These are phyloP conservation scores for Chrysomela aeneicollis DNA, from an alignment of 2,888 invertebrate genomes.

Conservation along the genomic window DNA sequence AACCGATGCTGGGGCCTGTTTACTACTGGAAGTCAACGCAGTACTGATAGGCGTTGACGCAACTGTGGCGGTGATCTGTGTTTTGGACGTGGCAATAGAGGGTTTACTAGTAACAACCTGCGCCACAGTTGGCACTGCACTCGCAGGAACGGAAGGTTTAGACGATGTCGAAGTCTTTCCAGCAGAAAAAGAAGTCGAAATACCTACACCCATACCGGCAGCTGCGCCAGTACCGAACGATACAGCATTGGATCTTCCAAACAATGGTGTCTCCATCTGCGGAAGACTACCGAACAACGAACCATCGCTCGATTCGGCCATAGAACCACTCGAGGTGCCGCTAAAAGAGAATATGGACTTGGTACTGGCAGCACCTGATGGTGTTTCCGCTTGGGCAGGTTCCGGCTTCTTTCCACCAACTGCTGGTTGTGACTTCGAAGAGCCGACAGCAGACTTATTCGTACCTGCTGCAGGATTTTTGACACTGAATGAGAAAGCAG, in stretches of 20 bases:
- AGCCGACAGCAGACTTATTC: neutral
- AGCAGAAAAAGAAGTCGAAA: too few relatives aligned
- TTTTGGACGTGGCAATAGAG: neutral
- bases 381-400: neutral
- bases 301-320: neutral
- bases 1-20: neutral
- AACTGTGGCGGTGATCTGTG: neutral
- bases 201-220: too few relatives aligned
- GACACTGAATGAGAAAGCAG: slow-evolving; percentile 19
- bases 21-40: neutral
- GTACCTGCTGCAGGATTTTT: slow-evolving; percentile 4
- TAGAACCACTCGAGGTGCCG: slow-evolving; percentile 16
- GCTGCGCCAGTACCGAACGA: neutral
- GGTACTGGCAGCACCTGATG: slow-evolving; percentile 30
- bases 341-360: slow-evolving; percentile 40
- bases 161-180: too few relatives aligned
- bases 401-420: slow-evolving; percentile 11
- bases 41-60: neutral
- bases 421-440: slow-evolving; percentile 8
- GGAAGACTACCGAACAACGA: neutral
- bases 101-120: slow-evolving; percentile 7
- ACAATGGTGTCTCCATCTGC: neutral
- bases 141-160: neutral
- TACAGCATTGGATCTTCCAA: neutral
- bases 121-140: slow-evolving; percentile 12